phyloP scores from a whole-genome alignment of 2,797 vertebrate genomes.

The Trematomus bernacchii region DNA sequence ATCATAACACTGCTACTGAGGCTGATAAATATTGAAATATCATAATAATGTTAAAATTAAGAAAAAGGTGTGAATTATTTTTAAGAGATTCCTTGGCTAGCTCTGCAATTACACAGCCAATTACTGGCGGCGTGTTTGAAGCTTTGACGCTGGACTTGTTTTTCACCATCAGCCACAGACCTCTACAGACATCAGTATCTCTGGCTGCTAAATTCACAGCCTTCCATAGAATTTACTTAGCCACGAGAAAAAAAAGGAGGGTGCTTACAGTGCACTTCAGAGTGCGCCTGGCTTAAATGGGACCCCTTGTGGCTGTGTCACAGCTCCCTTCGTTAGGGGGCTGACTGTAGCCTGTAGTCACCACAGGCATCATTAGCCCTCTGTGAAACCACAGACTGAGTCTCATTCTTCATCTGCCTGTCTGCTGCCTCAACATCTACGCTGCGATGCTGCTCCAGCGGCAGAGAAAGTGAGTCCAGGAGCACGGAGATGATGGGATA shows the following conservation, averaged over 20 bases:
- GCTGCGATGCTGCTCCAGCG: constrained; percentile 71
- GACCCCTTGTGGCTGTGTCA: constrained; percentile 89
- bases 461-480: constrained; percentile 77
- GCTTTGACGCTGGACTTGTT: constrained; percentile 78
- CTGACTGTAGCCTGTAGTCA: constrained; percentile 87
- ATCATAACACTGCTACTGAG: constrained; percentile 28
- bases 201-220: constrained; percentile 74
- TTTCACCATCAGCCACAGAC: constrained; percentile 70
- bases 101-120: constrained; percentile 72
- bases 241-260: constrained; percentile 79
- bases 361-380: constrained; percentile 89
- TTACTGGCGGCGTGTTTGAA: constrained; percentile 68
- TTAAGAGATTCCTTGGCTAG: constrained; percentile 54
- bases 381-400: constrained; percentile 86
- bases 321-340: constrained; percentile 89
- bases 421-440: constrained; percentile 83
- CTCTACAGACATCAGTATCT: constrained; percentile 75
- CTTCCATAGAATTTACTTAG: constrained; percentile 84
- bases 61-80: constrained; percentile 59
- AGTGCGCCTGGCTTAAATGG: constrained; percentile 84
- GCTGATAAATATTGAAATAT: constrained; percentile 21
- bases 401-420: constrained; percentile 89
- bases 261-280: constrained; percentile 88
- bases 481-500: constrained; percentile 63
- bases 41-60: constrained; percentile 25